Percentiles rank a stretch among this genome's conserved stretches.
Evolutionary conservation across 2,888 invertebrate species (phyloP).

Genomic region (Calameuta filiformis): DNA sequence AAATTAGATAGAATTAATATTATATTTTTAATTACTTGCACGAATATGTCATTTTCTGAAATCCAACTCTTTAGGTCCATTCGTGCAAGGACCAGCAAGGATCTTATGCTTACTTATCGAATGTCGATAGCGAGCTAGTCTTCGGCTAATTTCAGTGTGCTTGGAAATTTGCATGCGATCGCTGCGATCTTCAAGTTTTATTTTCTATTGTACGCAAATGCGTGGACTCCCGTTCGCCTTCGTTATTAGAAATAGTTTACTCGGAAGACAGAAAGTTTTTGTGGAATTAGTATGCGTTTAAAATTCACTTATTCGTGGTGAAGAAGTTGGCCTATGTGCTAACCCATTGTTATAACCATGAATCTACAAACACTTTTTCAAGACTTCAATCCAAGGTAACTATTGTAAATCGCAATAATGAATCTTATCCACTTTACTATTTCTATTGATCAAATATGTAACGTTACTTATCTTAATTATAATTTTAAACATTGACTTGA

Average conservation of each 20-base stretch:
- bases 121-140: slow-evolving; percentile 7
- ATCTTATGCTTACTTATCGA: slow-evolving; percentile 17
- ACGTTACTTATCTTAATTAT: neutral
- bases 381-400: slow-evolving; percentile 91
- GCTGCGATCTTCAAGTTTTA: slow-evolving; percentile 27
- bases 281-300: slow-evolving; percentile 22
- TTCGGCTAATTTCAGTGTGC: slow-evolving; percentile 39
- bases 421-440: neutral
- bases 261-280: neutral
- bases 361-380: slow-evolving; percentile 90
- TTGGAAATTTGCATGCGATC: slow-evolving; percentile 33
- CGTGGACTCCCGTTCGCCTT: slow-evolving; percentile 21
- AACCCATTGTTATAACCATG: slow-evolving; percentile 68
- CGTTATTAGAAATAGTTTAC: slow-evolving; percentile 16
- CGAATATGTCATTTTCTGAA: neutral
- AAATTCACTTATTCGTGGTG: slow-evolving; percentile 27
- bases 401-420: slow-evolving; percentile 1
- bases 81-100: too few relatives aligned
- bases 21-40: neutral
- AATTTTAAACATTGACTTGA: neutral
- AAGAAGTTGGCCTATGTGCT: slow-evolving; percentile 43
- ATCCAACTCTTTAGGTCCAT: neutral
- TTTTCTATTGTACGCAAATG: slow-evolving; percentile 29
- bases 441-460: neutral
- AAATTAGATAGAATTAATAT: neutral